Base-by-base conservation (phyloP, 1,140 invertebrate genomes). In the Lineus longissimus region DNA sequence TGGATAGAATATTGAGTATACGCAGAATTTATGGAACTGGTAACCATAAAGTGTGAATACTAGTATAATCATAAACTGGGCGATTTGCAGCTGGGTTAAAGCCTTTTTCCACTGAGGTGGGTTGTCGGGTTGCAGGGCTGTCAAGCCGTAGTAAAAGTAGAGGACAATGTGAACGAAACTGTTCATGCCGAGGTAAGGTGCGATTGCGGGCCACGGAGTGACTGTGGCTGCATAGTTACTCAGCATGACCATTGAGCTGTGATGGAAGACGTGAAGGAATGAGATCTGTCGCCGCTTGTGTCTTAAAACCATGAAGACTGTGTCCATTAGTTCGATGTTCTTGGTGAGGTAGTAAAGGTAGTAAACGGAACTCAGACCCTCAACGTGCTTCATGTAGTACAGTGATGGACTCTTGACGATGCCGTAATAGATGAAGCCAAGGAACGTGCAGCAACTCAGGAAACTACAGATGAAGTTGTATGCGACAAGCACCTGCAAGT, bases 81-180 rank as follows among this genome's bases (percentile, higher is more conserved):
- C 9, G 87, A 94, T 91, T 84, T 95, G 93, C 43, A 94, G 82
- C 27, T 87, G 86, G 0, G 94, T 96, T 51, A 95, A 82, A 73
- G 94, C 92, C 74, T 92, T 93, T 77, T 96, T 96, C 92, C 92
- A 96, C 90, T 91, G 92, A 0, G 95, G 82, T 71, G 90, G 93
- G 74, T 88, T 88, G 68, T 87, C 74, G 4, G 33, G 33, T 15
- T 15, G 33, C 36, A 93, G 83, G 0, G 91, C 89, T 7, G 90
- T 87, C 1, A 95, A 77, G 0, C 89, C 91, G 79, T 96, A 96
- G 80, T 97, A 97, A 1, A 88, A 86, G 76, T 97, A 97, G 89
- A 97, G 94, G 15, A 95, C 81, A 0, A 96, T 90, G 77, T 97
- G 93, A 31, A 96, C 92, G 61, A 88, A 89, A 60, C 91, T 93